Conservation (phyloP, 2,888 invertebrate genomes). For the Callyntrura guangdongensis region DNA sequence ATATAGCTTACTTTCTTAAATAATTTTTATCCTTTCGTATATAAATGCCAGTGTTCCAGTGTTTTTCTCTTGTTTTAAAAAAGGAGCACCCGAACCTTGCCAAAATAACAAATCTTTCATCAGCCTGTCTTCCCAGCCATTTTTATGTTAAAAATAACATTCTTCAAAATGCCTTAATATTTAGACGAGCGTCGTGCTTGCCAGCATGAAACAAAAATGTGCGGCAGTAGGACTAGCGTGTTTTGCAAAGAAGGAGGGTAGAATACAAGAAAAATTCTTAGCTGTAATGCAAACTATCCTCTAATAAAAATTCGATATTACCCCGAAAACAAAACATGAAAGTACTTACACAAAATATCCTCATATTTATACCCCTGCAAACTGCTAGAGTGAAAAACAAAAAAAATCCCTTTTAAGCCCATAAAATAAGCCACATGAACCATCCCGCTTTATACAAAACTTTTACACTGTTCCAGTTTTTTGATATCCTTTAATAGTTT, state of each 20-base stretch:
- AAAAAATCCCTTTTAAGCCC: too few relatives aligned
- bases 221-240: too few relatives aligned
- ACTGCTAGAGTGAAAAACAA: too few relatives aligned
- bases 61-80: not conserved
- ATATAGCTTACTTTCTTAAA: not conserved
- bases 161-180: not conserved
- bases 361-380: too few relatives aligned
- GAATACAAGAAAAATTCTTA: too few relatives aligned
- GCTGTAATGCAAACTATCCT: too few relatives aligned
- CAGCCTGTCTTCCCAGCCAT: not conserved
- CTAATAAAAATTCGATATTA: too few relatives aligned
- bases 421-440: too few relatives aligned
- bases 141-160: not conserved
- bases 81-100: constrained; percentile 26
- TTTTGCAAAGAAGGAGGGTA: too few relatives aligned
- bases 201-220: constrained; percentile 2
- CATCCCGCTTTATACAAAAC: not conserved
- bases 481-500: not conserved
- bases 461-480: not conserved
- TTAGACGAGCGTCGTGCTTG: not conserved
- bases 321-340: too few relatives aligned
- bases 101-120: constrained; percentile 47
- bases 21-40: not conserved
- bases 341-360: too few relatives aligned
- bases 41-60: not conserved